These are phyloP conservation scores for Elymnias hypermnestra DNA, from an alignment of 1,140 invertebrate species.

Conservation along the genomic window DNA sequence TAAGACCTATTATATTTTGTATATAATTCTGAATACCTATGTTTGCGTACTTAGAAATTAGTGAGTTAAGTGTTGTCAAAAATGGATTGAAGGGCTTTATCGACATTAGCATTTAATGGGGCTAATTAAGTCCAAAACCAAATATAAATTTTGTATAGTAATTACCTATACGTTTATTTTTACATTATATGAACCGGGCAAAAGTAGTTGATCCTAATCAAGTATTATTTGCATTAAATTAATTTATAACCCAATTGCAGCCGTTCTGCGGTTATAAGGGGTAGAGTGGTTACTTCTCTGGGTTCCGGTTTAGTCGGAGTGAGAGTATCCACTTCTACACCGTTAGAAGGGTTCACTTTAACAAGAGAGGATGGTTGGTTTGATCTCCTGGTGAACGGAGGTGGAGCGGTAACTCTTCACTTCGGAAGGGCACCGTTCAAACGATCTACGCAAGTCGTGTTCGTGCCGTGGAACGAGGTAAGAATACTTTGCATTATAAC, in stretches of 20 bases:
- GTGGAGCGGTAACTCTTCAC: conserved; percentile 94
- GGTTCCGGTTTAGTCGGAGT: conserved; percentile 96
- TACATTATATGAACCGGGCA: no score
- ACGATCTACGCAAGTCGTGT: conserved; percentile 92
- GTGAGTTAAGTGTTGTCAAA: no score
- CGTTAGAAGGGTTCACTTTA: conserved; percentile 94
- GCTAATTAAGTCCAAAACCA: no score
- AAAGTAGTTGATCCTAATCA: no score
- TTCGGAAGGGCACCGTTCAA: conserved; percentile 96
- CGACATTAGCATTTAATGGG: no score
- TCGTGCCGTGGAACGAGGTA: conserved; percentile 98
- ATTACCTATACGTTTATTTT: no score
- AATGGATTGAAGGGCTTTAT: no score
- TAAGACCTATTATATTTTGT: no score
- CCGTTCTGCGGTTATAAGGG: conserved; percentile 96
- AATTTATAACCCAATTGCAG: conserved; percentile 74
- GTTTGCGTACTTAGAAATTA: no score
- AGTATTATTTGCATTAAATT: no score
- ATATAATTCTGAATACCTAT: no score
- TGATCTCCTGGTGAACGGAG: conserved; percentile 97
- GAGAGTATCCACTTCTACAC: conserved; percentile 92
- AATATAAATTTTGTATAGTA: no score
- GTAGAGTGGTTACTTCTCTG: conserved; percentile 92
- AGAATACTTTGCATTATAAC: conserved; percentile 8
- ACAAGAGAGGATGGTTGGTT: conserved; percentile 96